Evolutionary conservation across 1,140 invertebrate genomes (phyloP), one percentile per base, ranked within the genome.

Genomic region (Macrobrachium nipponense): DNA sequence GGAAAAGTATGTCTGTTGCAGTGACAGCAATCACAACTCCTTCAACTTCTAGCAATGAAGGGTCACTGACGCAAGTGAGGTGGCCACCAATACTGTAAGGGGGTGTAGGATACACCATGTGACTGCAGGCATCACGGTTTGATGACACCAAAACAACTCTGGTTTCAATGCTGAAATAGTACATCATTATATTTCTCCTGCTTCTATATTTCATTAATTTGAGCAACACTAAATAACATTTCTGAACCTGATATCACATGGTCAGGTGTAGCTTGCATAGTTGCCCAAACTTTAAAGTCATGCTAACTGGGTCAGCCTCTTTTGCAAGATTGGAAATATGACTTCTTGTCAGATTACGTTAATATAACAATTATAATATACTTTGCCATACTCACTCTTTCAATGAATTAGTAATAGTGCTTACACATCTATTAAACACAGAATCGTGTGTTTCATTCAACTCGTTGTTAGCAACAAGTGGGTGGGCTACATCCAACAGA

Each of bases 401-500:
- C 43, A 94, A 89, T 64, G 90, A 91, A 17, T 92, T 90, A 91
- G 94, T 93, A 61, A 96, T 92, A 87, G 92, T 93, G n/a, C 93
- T 91, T 14, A 97, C 90, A 80, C 95, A 91, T 89, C 93, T 93
- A 66, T 95, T 93, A 90, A 97, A 97, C 83, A 95, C 93, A 6
- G 94, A 92, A 75, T 95, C 94, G 91, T 93, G 96, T 2, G 94
- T 94, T 87, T 94, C 93, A 0, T 91, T 91, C 3, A 90, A 80
- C 5, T 92, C 91, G 78, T 92, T 92, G 79, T 94, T 92, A 64
- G 92, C 91, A 44, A 96, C 91, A 44, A 93, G 91, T 2, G 92
- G 90, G 91, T 96, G 94, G 79, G 92, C 93, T 11, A 91, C 91
- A 89, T 98, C 96, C 59, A 97, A 89, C 89, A 98, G 96, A 8